Conservation (phyloP, 2,113 vertebrate genomes). For the Chamaetylas fuelleborni region DNA sequence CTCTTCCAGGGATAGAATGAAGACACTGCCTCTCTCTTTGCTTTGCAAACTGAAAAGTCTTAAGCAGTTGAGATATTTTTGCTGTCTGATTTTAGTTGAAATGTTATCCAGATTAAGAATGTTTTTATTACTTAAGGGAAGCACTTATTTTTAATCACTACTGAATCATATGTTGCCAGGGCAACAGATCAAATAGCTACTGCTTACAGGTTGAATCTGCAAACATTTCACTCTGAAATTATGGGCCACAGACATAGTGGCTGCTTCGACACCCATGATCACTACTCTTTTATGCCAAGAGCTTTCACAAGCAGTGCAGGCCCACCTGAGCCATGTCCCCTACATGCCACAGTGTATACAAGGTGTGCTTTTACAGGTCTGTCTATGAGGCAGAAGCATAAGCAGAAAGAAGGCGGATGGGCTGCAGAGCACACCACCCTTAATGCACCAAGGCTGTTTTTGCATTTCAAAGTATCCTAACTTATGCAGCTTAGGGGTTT, state of each 20-base stretch:
- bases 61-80: not conserved
- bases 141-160: not conserved
- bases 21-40: not conserved
- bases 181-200: not conserved
- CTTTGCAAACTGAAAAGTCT: not conserved
- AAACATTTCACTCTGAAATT: not conserved
- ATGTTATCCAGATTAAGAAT: not conserved
- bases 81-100: not conserved
- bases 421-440: not conserved
- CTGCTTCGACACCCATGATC: not conserved
- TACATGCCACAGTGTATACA: not conserved
- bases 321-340: not conserved
- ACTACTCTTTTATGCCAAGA: not conserved
- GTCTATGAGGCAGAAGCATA: not conserved
- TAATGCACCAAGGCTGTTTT: not conserved
- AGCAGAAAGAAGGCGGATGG: not conserved
- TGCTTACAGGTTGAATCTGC: not conserved
- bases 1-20: not conserved
- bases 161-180: not conserved
- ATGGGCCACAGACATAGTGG: not conserved
- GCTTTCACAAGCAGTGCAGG: not conserved
- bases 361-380: not conserved
- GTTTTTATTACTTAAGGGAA: not conserved
- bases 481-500: not conserved
- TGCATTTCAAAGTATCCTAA: not conserved